Evolutionary conservation across 2,888 invertebrate species (phyloP), one percentile per base, ranked within the genome.

Genomic region (Chaitophorus viminalis): DNA sequence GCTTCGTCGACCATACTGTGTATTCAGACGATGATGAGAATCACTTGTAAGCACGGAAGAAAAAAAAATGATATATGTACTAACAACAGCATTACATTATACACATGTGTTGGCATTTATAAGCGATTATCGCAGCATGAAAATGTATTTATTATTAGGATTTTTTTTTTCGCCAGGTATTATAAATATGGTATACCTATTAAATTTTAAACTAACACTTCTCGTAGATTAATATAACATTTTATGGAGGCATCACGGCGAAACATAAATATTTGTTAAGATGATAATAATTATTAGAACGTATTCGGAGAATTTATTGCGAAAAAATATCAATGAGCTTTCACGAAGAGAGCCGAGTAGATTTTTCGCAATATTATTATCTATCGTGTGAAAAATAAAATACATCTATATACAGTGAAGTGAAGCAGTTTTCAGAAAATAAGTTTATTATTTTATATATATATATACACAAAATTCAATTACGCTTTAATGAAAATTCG

Each of bases 391-490:
- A 46, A 46, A 36, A 46, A 46, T 46, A 1, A 14, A 46, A 14
- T 14, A 21, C 60, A 60, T 25, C 3, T 1, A 21, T 25, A 60
- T 25, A 60, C 25, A 60, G 21, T 21, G 25, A 60, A 0, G 21
- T 21, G n/a, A n/a, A n/a, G 60, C 60, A 60, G 60, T 8, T 60
- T 60, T 60, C 21, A 8, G 6, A 25, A 60, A 3, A n/a, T n/a
- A 25, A 8, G 60, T 25, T 60, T 60, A 60, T 60, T 21, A 60
- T 60, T 21, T 18, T 54, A 21, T 77, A 76, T 46, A 29, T 29
- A 21, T 17, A 18, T 29, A 52, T 46, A 77, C 21, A 77, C 31
- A 54, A 52, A 77, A 77, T 77, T 54, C 52, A 33, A 77, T 77
- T 77, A 54, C 54, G 33, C 3, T 54, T 54, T 11, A 21, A 77